These are phyloP conservation scores for Ophion ventricosus DNA, from an alignment of 2,888 invertebrate species.

Conservation along the genomic window DNA sequence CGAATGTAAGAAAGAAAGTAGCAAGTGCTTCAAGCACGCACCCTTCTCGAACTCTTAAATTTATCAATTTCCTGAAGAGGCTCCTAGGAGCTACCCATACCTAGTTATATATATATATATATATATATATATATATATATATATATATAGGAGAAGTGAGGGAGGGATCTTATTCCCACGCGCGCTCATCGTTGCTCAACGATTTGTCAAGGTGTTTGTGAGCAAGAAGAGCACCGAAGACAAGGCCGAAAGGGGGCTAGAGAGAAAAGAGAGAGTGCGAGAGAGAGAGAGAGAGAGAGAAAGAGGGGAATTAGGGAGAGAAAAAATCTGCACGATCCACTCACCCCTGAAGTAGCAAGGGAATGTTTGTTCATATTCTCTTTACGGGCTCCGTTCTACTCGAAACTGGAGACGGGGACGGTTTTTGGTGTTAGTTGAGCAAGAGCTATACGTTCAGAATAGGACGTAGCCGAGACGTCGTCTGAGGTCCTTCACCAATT, in stretches of 20 bases:
- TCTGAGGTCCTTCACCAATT: slow-evolving; percentile 61
- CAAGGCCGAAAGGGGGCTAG: not conserved
- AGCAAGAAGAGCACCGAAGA: not conserved
- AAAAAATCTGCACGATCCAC: slow-evolving; percentile 26
- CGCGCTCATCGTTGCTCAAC: slow-evolving; percentile 38
- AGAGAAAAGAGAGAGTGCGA: slow-evolving; percentile 11
- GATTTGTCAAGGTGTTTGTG: slow-evolving; percentile 60
- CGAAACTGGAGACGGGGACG: slow-evolving; percentile 12
- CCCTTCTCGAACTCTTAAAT: slow-evolving; percentile 42
- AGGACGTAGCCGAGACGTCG: slow-evolving; percentile 56
- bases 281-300: slow-evolving; percentile 4
- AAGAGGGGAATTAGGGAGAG: slow-evolving; percentile 6
- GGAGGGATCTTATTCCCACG: slow-evolving; percentile 42
- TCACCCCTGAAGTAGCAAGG: slow-evolving; percentile 14
- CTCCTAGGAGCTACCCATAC: not conserved
- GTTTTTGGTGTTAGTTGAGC: slow-evolving; percentile 32
- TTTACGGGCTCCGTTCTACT: slow-evolving; percentile 46
- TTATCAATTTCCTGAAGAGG: slow-evolving; percentile 58
- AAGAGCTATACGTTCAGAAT: slow-evolving; percentile 22
- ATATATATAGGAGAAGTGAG: slow-evolving; percentile 12
- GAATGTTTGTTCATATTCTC: slow-evolving; percentile 62
- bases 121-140: too few relatives aligned
- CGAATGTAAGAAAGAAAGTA: slow-evolving; percentile 10
- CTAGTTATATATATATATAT: slow-evolving; percentile 21
- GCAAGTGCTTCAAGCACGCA: slow-evolving; percentile 12